These are phyloP conservation scores for Echinops telfairi DNA, from an alignment of 2,113 vertebrate genomes.

Conservation along the genomic window DNA sequence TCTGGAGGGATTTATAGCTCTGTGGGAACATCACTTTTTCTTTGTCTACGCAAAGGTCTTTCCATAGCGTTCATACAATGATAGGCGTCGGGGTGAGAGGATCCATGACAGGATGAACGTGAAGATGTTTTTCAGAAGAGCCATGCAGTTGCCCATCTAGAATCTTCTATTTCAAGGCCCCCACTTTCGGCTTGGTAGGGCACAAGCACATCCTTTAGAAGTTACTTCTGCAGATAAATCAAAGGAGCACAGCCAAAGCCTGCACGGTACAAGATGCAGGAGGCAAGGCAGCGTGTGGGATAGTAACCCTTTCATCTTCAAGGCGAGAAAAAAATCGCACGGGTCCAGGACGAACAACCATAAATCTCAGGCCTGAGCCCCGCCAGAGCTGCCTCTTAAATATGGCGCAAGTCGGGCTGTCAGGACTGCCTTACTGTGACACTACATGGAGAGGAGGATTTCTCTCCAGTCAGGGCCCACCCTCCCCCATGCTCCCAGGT, in stretches of 20 bases:
- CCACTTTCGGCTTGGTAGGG: neutral
- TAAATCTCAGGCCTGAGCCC: constrained; percentile 65
- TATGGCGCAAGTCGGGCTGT: neutral
- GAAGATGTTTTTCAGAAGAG: neutral
- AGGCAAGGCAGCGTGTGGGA: neutral
- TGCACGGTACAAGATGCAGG: constrained; percentile 45
- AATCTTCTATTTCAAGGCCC: neutral
- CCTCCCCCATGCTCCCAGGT: neutral
- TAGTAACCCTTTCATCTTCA: constrained; percentile 69
- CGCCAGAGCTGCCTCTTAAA: constrained; percentile 55
- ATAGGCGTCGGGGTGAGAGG: neutral
- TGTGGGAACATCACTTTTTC: constrained; percentile 19
- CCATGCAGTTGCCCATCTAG: neutral
- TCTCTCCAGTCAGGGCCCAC: neutral
- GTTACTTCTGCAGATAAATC: constrained; percentile 68
- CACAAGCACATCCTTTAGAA: constrained; percentile 41
- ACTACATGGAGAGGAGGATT: constrained; percentile 6
- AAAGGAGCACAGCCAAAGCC: constrained; percentile 29
- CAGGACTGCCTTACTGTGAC: neutral
- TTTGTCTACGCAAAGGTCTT: constrained; percentile 42
- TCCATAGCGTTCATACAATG: neutral
- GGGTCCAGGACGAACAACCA: constrained; percentile 41
- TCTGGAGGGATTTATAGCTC: constrained; percentile 59
- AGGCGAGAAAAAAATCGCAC: constrained; percentile 58
- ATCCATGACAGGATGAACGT: neutral